Evolutionary conservation across 2,797 vertebrate genomes (phyloP), one percentile per base, ranked within the genome.

Genomic region (Otolemur crassicaudatus): DNA sequence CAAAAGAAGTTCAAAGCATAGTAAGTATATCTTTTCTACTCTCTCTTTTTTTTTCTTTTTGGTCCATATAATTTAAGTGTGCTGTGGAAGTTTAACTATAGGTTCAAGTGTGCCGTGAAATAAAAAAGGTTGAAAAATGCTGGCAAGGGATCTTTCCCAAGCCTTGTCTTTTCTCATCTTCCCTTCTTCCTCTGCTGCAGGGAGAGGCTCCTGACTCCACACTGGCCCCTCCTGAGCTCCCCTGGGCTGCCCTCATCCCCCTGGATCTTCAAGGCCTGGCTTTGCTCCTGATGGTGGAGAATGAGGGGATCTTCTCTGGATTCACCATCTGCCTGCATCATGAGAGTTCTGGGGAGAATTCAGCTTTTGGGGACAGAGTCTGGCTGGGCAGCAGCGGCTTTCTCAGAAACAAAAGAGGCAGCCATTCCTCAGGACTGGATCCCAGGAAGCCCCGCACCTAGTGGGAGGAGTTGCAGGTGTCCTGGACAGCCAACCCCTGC

Each of bases 101-200:
- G 49, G 49, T 53, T 53, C 49, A 53, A 53, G 49, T 53, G 14
- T 53, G 49, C 49, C 2, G 13, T 14, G 49, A 53, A 53, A 53
- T 53, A 53, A 53, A 53, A 46, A 46, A 46, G 46, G 46, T 46
- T 46, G 46, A 46, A 46, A 53, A 53, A 53, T 13, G 3, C 49
- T 53, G 49, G 49, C 49, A 14, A 73, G 86, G n/a, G 80, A 53
- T 19, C 61, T 3, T 89, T 87, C 14, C 25, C 20, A 63, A 79
- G 19, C 11, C 61, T 82, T 17, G 31, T 58, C 13, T 82, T 43
- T 75, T 37, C 40, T 80, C 13, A 23, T 1, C 0, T 1, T 58
- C 49, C 20, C 25, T 37, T 77, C 90, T 85, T 61, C 17, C 65
- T 49, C 49, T 60, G 72, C 61, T 73, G 29, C 13, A 91, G 96